phyloP scores from a whole-genome alignment of 2,113 vertebrate genomes.

The Gyps fulvus region DNA sequence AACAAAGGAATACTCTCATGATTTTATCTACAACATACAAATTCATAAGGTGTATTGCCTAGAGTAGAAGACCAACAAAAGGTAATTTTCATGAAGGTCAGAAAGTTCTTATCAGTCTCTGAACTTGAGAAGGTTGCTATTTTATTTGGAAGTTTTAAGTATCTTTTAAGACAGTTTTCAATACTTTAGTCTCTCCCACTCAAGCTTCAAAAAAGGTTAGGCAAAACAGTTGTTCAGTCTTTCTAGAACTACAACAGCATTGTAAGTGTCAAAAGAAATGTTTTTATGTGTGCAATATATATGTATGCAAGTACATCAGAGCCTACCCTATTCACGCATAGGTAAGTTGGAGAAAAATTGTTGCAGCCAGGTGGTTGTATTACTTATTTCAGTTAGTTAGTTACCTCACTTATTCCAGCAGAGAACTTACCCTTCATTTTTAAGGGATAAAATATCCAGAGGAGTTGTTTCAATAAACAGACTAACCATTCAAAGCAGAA shows the following conservation, averaged over 20 bases:
- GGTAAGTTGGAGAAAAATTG: neutral
- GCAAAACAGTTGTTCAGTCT: neutral
- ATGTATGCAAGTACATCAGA: neutral
- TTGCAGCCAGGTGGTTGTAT: neutral
- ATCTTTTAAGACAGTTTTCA: neutral
- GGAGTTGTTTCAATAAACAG: neutral
- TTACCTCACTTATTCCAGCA: neutral
- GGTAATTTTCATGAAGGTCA: neutral
- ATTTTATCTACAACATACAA: neutral
- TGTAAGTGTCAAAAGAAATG: neutral
- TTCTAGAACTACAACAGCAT: neutral
- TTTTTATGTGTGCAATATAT: neutral
- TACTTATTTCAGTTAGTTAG: neutral
- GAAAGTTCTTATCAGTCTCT: neutral
- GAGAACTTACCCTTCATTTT: neutral
- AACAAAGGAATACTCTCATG: neutral
- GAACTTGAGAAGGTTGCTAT: neutral
- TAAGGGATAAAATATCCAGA: neutral
- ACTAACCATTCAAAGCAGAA: neutral
- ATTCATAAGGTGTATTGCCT: neutral
- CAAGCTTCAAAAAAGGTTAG: neutral
- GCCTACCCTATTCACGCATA: neutral
- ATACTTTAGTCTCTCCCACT: neutral
- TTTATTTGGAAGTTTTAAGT: neutral
- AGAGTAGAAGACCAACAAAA: neutral